These are phyloP conservation scores for Ceyx margarethae DNA, from an alignment of 2,113 vertebrate genomes.

Conservation along the genomic window DNA sequence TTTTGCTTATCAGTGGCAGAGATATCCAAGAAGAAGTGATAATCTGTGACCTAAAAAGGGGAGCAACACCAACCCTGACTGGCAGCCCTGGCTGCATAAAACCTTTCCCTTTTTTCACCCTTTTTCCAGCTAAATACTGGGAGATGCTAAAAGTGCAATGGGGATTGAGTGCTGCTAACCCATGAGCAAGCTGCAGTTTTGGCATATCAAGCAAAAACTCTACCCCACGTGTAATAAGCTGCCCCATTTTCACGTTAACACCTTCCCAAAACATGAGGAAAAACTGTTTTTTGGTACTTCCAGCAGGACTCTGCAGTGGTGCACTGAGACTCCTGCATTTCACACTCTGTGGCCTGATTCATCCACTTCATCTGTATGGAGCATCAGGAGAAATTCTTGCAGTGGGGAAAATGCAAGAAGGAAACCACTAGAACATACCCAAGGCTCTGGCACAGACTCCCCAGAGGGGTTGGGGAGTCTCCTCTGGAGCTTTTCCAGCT, in stretches of 20 bases:
- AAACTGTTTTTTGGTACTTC: not conserved
- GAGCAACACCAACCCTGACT: not conserved
- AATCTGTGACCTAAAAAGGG: not conserved
- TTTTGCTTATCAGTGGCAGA: not conserved
- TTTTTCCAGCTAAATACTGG: not conserved
- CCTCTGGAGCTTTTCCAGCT: too few species aligned
- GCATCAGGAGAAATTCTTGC: accelerated
- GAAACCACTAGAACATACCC: not conserved
- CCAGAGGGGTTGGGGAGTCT: too few species aligned
- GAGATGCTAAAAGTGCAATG: not conserved
- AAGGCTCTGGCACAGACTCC: too few species aligned
- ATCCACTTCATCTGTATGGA: not conserved
- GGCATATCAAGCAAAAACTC: not conserved
- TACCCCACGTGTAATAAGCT: not conserved
- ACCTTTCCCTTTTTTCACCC: not conserved
- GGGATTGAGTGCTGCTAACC: not conserved
- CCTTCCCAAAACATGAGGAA: not conserved
- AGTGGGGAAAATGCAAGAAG: not conserved
- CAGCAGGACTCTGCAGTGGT: not conserved
- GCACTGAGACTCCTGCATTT: not conserved
- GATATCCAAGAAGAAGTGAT: not conserved
- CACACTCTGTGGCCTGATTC: not conserved
- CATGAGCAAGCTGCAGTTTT: not conserved
- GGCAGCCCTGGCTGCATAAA: not conserved
- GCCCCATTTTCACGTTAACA: not conserved